A percentile compares a stretch with the other conserved stretches of the same genome.
phyloP scores from a whole-genome alignment of 2,888 invertebrate species.

The Hypselothyrea guttata region DNA sequence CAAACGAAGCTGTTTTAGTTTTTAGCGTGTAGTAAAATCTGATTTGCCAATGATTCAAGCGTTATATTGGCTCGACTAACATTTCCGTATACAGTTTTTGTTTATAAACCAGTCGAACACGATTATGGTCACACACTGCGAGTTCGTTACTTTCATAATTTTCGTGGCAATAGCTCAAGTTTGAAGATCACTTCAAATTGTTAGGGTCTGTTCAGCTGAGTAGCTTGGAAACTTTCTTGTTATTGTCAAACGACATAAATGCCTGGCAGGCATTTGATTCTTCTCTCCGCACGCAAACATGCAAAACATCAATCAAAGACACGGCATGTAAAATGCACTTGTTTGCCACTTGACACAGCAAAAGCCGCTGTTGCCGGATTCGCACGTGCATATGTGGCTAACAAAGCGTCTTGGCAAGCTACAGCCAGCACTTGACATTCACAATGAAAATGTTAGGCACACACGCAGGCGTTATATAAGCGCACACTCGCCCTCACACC shows the following conservation, averaged over 20 bases:
- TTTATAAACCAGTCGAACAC: too few species aligned
- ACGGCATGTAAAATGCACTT: slow-evolving; percentile 61
- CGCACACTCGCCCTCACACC: slow-evolving; percentile 11
- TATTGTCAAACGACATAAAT: slow-evolving; percentile 16
- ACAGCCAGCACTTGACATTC: slow-evolving; percentile 73
- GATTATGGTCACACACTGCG: too few species aligned
- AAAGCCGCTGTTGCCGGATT: slow-evolving; percentile 32
- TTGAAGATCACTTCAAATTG: slow-evolving; percentile 11
- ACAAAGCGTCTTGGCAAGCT: slow-evolving; percentile 64
- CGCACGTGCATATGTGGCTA: slow-evolving; percentile 39
- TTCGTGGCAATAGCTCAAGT: too few species aligned
- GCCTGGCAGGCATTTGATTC: slow-evolving; percentile 12
- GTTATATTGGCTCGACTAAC: too few species aligned
- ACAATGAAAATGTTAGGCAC: slow-evolving; percentile 60
- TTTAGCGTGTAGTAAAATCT: too few species aligned
- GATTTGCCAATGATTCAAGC: not conserved
- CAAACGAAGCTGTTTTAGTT: too few species aligned
- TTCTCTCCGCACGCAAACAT: slow-evolving; percentile 25
- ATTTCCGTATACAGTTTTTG: too few species aligned
- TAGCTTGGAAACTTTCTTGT: slow-evolving; percentile 26
- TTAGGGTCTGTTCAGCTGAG: slow-evolving; percentile 15
- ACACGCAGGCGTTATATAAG: slow-evolving; percentile 17
- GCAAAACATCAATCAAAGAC: slow-evolving; percentile 63
- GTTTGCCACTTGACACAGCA: slow-evolving; percentile 69
- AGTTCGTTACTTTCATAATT: too few species aligned